These are phyloP conservation scores for Philereme transversata DNA, from an alignment of 2,888 invertebrate genomes.

Conservation along the genomic window DNA sequence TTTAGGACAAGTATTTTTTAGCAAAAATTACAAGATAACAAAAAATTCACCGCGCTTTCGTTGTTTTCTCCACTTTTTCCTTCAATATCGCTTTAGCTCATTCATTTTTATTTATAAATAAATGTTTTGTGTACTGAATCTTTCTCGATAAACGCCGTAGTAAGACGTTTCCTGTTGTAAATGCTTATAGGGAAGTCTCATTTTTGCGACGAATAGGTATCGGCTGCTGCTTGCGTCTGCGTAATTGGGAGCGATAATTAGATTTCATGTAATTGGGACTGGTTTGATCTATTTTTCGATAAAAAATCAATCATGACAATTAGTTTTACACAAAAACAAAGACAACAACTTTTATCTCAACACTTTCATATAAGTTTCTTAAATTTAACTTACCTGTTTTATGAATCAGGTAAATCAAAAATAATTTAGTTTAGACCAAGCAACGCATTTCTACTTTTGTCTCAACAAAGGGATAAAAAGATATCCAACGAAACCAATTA, in stretches of 20 bases:
- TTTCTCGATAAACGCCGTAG: neutral
- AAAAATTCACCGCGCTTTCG: no score
- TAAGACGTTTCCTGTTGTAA: neutral
- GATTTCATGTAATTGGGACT: constrained; percentile 3
- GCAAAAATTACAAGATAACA: no score
- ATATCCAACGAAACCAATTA: constrained; percentile 46
- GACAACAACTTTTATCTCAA: no score
- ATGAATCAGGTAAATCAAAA: no score
- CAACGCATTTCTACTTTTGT: no score
- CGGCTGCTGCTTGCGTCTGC: constrained; percentile 18
- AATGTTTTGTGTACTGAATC: neutral
- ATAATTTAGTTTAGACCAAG: no score
- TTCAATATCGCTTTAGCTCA: no score
- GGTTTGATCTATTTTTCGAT: neutral
- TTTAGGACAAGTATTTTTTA: constrained; percentile 3
- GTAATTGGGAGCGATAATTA: constrained; percentile 28
- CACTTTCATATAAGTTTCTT: no score
- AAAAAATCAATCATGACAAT: neutral
- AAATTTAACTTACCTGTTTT: no score
- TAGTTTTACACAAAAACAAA: no score
- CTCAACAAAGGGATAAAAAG: constrained; percentile 5
- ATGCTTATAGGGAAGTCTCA: neutral
- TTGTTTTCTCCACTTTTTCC: no score
- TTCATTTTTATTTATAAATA: neutral
- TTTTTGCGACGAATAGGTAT: neutral